Conservation (phyloP, 1,140 invertebrate species). For the Pomacea maculata region DNA sequence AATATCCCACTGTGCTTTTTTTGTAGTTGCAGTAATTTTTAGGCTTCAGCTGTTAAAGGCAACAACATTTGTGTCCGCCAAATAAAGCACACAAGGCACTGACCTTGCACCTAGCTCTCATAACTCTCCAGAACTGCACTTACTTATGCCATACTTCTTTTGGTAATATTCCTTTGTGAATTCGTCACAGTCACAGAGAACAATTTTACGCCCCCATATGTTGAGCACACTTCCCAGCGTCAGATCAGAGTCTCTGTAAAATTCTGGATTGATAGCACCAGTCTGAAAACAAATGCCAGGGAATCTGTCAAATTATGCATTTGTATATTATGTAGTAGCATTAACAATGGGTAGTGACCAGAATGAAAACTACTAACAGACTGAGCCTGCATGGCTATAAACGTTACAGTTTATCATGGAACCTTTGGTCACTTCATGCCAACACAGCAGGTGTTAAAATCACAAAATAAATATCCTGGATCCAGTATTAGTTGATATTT, state of each 20-base stretch:
- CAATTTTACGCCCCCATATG: constrained; percentile 62
- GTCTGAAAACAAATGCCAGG: constrained; percentile 48
- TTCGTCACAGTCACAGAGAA: constrained; percentile 64
- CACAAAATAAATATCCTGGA: too few relatives aligned
- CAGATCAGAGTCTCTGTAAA: constrained; percentile 79
- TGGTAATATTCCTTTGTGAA: constrained; percentile 69
- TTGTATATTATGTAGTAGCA: background rate
- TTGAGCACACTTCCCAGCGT: constrained; percentile 67
- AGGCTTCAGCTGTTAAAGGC: too few relatives aligned
- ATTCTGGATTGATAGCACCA: constrained; percentile 66
- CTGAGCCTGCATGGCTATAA: too few relatives aligned
- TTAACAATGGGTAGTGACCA: background rate
- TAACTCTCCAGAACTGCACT: constrained; percentile 24
- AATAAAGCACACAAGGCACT: too few relatives aligned
- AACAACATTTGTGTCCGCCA: too few relatives aligned
- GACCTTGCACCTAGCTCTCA: too few relatives aligned
- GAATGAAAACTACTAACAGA: background rate
- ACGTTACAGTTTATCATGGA: too few relatives aligned
- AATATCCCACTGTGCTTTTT: too few relatives aligned
- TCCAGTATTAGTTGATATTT: too few relatives aligned
- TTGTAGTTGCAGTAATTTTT: too few relatives aligned
- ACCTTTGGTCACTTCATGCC: too few relatives aligned
- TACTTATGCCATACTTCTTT: constrained; percentile 66
- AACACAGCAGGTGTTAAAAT: too few relatives aligned
- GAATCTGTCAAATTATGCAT: background rate